Conservation (phyloP, 2,797 vertebrate genomes). For the Semotilus atromaculatus region DNA sequence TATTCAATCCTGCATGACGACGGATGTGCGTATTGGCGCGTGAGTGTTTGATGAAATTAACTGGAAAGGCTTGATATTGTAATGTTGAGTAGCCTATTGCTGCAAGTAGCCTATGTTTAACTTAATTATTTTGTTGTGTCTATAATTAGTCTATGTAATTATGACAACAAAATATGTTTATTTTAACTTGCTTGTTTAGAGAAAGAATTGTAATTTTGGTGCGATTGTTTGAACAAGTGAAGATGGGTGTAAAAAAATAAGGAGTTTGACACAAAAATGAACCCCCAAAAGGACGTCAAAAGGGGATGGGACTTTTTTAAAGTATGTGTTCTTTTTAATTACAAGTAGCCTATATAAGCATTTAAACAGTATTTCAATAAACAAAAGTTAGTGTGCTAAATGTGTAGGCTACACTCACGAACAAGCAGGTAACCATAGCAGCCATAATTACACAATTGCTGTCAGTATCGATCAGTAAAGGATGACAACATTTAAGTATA, state of each 20-base stretch:
- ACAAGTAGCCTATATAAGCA: neutral
- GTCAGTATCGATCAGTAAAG: neutral
- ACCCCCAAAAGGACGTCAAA: neutral
- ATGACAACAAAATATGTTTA: no score
- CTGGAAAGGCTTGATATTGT: neutral
- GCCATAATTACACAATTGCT: neutral
- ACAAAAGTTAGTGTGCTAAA: neutral
- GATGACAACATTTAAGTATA: neutral
- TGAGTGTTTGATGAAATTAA: slow-evolving; percentile 23
- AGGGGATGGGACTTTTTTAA: neutral
- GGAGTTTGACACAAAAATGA: neutral
- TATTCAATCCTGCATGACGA: neutral
- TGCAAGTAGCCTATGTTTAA: neutral
- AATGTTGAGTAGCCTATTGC: neutral
- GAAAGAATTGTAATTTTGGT: neutral
- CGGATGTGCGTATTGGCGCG: neutral
- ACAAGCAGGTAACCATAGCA: slow-evolving; percentile 14
- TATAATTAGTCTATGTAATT: neutral
- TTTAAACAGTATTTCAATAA: neutral
- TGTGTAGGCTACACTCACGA: neutral
- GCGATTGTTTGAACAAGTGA: neutral
- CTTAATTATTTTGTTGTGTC: neutral
- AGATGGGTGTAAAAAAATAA: neutral
- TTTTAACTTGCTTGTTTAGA: neutral
- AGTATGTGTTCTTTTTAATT: neutral